Conservation (phyloP, 1,140 invertebrate genomes). For the Achatina immaculata region DNA sequence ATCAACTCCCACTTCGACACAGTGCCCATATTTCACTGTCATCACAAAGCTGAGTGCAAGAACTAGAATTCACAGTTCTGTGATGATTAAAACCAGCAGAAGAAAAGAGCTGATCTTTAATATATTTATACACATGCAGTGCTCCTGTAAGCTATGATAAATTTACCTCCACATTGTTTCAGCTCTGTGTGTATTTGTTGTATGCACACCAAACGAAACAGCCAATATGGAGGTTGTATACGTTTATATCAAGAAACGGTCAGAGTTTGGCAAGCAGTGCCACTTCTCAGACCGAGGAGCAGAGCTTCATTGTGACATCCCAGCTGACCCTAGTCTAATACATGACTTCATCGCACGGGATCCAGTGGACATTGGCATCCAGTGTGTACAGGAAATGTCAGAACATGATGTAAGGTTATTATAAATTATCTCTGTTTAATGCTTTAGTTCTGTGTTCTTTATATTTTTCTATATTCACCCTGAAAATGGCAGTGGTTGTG, state of each 20-base stretch:
- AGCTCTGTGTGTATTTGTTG: no score
- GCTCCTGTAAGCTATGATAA: no score
- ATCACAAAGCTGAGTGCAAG: no score
- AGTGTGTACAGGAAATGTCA: slow-evolving; percentile 71
- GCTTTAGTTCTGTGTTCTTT: neutral
- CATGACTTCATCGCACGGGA: slow-evolving; percentile 81
- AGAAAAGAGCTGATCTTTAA: no score
- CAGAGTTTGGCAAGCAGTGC: slow-evolving; percentile 72
- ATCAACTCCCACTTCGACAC: no score
- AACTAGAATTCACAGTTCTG: no score
- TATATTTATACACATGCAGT: no score
- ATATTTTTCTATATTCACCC: no score
- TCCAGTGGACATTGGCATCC: slow-evolving; percentile 70
- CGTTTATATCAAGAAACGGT: slow-evolving; percentile 72
- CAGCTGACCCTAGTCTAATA: slow-evolving; percentile 77
- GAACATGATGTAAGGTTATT: slow-evolving; percentile 70
- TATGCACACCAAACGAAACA: neutral
- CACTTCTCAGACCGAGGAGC: slow-evolving; percentile 81
- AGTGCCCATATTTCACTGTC: no score
- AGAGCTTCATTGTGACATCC: slow-evolving; percentile 81
- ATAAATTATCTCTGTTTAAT: slow-evolving; percentile 18
- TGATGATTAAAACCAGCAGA: no score
- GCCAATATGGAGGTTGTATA: slow-evolving; percentile 71
- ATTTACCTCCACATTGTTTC: no score
- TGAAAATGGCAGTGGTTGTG: no score